phyloP scores from a whole-genome alignment of 2,113 vertebrate genomes.

The Ophthalmolycus amberensis region DNA sequence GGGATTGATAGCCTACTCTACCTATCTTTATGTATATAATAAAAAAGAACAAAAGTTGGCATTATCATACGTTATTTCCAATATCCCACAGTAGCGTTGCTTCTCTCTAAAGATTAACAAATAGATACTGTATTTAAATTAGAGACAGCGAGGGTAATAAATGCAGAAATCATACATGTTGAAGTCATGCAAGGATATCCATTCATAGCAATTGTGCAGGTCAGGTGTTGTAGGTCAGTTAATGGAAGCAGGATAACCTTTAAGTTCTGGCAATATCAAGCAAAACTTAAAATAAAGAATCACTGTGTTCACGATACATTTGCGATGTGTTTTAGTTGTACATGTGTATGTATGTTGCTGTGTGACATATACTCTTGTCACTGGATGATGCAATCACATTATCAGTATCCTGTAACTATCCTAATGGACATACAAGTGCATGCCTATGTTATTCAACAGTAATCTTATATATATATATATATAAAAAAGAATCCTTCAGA shows the following conservation, averaged over 20 bases:
- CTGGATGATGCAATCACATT: background rate
- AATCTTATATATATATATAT: background rate
- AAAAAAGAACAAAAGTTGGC: background rate
- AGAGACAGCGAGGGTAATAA: background rate
- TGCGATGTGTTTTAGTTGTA: background rate
- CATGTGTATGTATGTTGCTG: background rate
- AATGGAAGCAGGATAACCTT: background rate
- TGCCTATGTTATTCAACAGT: background rate
- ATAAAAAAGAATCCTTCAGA: background rate
- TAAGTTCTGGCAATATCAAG: background rate
- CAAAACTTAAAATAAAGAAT: background rate
- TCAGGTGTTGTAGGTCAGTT: background rate
- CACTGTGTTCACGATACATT: background rate
- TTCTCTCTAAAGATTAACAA: background rate
- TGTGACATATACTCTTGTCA: background rate
- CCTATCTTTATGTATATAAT: background rate
- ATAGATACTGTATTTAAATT: background rate
- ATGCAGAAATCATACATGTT: slow-evolving; percentile 13
- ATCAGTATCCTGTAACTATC: background rate
- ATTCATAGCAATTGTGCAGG: background rate
- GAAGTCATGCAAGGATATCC: slow-evolving; percentile 12
- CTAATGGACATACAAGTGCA: background rate
- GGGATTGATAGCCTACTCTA: background rate
- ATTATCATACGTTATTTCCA: background rate
- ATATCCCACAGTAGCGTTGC: background rate